Base-by-base conservation (phyloP, 2,797 vertebrate species). In the Myiotriccus ornatus region DNA sequence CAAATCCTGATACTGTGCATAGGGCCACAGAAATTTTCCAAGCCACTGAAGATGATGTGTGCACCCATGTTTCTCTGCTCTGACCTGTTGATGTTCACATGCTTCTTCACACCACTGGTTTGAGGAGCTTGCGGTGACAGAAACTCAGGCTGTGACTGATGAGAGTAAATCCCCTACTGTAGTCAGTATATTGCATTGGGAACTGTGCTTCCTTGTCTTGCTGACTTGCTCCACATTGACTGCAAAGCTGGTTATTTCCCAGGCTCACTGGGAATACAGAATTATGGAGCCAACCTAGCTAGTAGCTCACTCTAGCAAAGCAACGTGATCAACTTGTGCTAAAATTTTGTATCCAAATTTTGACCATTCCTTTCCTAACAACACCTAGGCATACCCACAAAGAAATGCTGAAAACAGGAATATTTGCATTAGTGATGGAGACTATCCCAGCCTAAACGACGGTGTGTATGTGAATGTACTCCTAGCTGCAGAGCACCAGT, bases 61-160 rank as follows among this genome's bases (percentile, higher is more conserved):
- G 4, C 19, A 27, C 9, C 8, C 0, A 0, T 11, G 39, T 3
- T 32, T 41, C 67, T 63, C 21, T 2, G 2, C 37, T 70, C 56
- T 43, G 80, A 44, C 21, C 76, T 35, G 28, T 5, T 18, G 28
- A 18, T 28, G 62, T 65, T 85, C 34, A 43, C 19, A 2, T 30
- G 24, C 10, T 32, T 56, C 25, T 53, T 43, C 43, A 35, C 14
- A 56, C 8, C 24, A 53, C 16, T 6, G 12, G 34, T 88, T 43
- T 32, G 80, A 62, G 63, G 34, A 60, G 46, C 27, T 52, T 65
- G 39, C 15, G 41, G 22, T 20, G 46, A 32, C 30, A 62, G 69
- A 75, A 90, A 43, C 39, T 14, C 35, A 30, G 28, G 30, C 43
- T 89, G 19, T 22, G 25, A 13, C 0, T 20, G n/a, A 20, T 24